phyloP scores from a whole-genome alignment of 2,113 vertebrate genomes.

The Nymphicus hollandicus region DNA sequence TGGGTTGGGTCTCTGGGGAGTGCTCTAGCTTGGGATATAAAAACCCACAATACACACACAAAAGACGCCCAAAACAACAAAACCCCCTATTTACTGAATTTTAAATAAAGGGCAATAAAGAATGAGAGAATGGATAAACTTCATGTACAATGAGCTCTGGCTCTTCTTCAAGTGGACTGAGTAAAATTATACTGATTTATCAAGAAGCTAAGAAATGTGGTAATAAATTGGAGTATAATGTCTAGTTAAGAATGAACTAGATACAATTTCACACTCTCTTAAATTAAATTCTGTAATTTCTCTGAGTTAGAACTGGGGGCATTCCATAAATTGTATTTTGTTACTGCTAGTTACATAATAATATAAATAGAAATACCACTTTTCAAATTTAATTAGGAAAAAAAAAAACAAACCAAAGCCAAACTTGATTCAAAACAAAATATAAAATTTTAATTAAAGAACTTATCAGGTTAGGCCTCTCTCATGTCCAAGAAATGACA shows the following conservation, averaged over 20 bases:
- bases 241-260: not conserved
- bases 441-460: not conserved
- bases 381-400: not conserved
- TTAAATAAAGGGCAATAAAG: not conserved
- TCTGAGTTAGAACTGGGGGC: not conserved
- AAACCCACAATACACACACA: not conserved
- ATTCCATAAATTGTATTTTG: not conserved
- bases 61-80: not conserved
- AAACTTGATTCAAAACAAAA: not conserved
- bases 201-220: not conserved
- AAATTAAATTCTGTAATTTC: not conserved
- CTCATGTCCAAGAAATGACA: not conserved
- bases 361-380: not conserved
- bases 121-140: not conserved
- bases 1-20: not conserved
- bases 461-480: not conserved
- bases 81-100: not conserved
- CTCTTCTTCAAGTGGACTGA: not conserved
- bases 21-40: not conserved
- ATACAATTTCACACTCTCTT: not conserved
- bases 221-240: not conserved
- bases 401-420: not conserved
- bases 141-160: not conserved
- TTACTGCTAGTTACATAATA: not conserved
- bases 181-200: not conserved